Evolutionary conservation across 2,113 vertebrate species (phyloP).

Genomic region (Ochotona curzoniae): DNA sequence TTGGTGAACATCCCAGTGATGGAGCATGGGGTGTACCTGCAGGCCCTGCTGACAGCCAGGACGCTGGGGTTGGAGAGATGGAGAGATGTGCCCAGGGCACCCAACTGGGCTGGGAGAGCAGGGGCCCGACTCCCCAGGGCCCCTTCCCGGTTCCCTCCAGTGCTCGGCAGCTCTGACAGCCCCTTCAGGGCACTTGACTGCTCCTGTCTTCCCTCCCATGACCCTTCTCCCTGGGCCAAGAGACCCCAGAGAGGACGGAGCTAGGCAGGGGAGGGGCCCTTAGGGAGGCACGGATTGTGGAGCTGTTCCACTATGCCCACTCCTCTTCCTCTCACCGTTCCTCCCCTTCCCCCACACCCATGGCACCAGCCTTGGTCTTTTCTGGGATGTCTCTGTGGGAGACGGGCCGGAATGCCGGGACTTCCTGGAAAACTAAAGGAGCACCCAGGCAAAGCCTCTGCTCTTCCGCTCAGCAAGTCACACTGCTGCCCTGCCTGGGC

Average conservation of each 20-base stretch:
- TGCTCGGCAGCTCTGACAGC: background rate
- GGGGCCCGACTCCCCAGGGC: no score
- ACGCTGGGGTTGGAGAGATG: background rate
- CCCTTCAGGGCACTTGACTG: background rate
- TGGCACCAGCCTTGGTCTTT: background rate
- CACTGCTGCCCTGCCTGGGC: background rate
- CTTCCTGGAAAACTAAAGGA: background rate
- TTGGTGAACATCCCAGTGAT: background rate
- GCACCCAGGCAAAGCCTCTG: background rate
- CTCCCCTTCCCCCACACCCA: background rate
- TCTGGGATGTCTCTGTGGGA: no score
- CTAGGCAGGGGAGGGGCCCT: background rate
- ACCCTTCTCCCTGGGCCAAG: no score
- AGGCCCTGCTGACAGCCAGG: no score
- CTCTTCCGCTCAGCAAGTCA: background rate
- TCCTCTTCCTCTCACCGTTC: no score
- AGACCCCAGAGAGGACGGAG: background rate
- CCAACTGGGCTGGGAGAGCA: no score
- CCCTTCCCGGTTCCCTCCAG: background rate
- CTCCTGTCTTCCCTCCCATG: rapidly evolving
- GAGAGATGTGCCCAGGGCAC: background rate
- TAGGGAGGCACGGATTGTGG: no score
- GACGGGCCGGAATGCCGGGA: background rate
- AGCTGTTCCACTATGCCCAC: background rate
- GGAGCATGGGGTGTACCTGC: background rate